Evolutionary conservation across 2,888 invertebrate genomes (phyloP).

Genomic region (Euclidia mi): DNA sequence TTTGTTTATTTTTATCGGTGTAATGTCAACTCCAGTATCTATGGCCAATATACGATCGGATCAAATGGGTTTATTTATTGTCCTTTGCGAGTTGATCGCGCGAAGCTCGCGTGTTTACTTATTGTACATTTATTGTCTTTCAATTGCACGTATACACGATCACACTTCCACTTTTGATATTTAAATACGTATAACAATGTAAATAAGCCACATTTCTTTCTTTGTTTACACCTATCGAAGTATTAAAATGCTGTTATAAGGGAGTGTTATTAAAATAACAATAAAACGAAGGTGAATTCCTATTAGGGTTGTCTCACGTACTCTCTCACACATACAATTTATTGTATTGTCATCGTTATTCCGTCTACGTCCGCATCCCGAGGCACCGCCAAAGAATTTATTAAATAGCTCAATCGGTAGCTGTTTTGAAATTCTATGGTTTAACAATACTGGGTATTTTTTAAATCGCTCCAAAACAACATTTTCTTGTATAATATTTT

Average conservation of each 20-base stretch:
- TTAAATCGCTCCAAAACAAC: slow-evolving; percentile 13
- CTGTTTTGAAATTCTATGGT: slow-evolving; percentile 46
- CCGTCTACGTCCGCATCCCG: slow-evolving; percentile 46
- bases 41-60: too few species aligned
- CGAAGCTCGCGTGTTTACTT: too few species aligned
- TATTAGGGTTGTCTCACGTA: slow-evolving; percentile 47
- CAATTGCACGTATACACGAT: too few species aligned
- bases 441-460: slow-evolving; percentile 28
- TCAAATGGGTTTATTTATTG: too few species aligned
- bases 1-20: too few species aligned
- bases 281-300: slow-evolving; percentile 39
- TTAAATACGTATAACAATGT: slow-evolving; percentile 25
- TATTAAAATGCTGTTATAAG: slow-evolving; percentile 28
- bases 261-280: slow-evolving; percentile 43
- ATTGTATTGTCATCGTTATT: slow-evolving; percentile 52
- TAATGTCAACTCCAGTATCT: too few species aligned
- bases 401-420: slow-evolving; percentile 53
- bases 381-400: slow-evolving; percentile 51
- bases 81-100: too few species aligned
- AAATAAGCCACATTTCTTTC: slow-evolving; percentile 10
- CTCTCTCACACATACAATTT: slow-evolving; percentile 42
- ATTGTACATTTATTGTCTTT: too few species aligned
- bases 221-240: slow-evolving; percentile 20
- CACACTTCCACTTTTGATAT: slow-evolving; percentile 32
- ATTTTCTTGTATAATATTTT: slow-evolving; percentile 25